Conservation (phyloP, 2,113 vertebrate genomes). For the Ia io region DNA sequence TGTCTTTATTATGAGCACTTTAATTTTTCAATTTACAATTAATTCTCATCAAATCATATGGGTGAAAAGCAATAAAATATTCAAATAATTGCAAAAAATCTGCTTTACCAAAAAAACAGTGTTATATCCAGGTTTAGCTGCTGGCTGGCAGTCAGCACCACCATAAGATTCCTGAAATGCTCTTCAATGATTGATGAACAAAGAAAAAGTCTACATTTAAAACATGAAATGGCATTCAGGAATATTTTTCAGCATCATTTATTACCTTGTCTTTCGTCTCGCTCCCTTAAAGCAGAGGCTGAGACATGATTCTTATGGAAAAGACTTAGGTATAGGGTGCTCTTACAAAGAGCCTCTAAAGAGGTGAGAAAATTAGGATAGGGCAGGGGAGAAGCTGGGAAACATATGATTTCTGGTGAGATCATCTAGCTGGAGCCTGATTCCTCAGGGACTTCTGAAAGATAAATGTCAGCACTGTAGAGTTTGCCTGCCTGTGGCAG, state of each 20-base stretch:
- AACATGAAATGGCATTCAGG: background rate
- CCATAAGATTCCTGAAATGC: background rate
- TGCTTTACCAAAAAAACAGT: background rate
- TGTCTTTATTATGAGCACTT: background rate
- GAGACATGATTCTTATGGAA: background rate
- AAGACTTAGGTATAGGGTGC: background rate
- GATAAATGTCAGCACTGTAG: background rate
- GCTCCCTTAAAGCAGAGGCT: background rate
- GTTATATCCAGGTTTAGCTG: background rate
- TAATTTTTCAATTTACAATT: constrained; percentile 11
- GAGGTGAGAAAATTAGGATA: background rate
- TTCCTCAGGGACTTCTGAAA: background rate
- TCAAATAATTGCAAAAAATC: constrained; percentile 14
- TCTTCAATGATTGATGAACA: background rate
- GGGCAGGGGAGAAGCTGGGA: background rate
- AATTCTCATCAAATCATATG: constrained; percentile 11
- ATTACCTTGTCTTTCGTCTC: background rate
- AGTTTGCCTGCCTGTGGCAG: background rate
- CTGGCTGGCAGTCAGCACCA: background rate
- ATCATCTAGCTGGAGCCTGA: background rate
- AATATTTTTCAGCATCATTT: background rate
- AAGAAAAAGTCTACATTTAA: background rate
- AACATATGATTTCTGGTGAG: background rate
- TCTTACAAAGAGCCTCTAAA: background rate
- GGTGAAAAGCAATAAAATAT: background rate